These are phyloP conservation scores for Myathropa florea DNA, from an alignment of 2,888 invertebrate genomes.

Conservation along the genomic window DNA sequence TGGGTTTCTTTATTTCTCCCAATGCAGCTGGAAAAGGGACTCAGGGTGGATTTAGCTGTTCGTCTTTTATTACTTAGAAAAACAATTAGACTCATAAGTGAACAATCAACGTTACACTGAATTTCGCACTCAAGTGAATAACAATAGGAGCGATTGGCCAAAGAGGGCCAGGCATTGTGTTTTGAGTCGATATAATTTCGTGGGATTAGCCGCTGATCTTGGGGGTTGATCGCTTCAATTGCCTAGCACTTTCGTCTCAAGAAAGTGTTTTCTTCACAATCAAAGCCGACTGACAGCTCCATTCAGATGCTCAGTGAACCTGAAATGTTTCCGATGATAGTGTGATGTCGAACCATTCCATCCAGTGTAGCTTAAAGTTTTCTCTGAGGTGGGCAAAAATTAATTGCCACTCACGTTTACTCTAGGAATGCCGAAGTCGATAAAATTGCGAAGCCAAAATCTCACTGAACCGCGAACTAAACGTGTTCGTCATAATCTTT, in stretches of 20 bases:
- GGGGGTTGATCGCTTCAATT: neutral
- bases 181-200: neutral
- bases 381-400: neutral
- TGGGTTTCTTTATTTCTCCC: slow-evolving; percentile 65
- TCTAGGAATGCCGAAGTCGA: neutral
- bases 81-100: slow-evolving; percentile 44
- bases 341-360: neutral
- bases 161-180: neutral
- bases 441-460: slow-evolving; percentile 1
- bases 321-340: too few relatives aligned
- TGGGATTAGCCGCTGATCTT: neutral
- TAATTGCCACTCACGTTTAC: neutral
- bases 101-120: slow-evolving; percentile 7
- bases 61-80: slow-evolving; percentile 48
- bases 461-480: slow-evolving; percentile 1
- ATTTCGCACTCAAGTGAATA: slow-evolving; percentile 32
- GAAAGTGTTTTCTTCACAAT: neutral
- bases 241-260: neutral
- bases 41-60: slow-evolving; percentile 45
- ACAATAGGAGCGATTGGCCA: slow-evolving; percentile 26
- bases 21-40: slow-evolving; percentile 61
- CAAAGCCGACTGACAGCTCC: neutral
- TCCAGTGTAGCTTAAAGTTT: neutral
- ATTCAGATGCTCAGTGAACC: too few relatives aligned
- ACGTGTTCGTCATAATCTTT: slow-evolving; percentile 31